phyloP scores from a whole-genome alignment of 2,797 vertebrate species.

The Mallotus villosus region DNA sequence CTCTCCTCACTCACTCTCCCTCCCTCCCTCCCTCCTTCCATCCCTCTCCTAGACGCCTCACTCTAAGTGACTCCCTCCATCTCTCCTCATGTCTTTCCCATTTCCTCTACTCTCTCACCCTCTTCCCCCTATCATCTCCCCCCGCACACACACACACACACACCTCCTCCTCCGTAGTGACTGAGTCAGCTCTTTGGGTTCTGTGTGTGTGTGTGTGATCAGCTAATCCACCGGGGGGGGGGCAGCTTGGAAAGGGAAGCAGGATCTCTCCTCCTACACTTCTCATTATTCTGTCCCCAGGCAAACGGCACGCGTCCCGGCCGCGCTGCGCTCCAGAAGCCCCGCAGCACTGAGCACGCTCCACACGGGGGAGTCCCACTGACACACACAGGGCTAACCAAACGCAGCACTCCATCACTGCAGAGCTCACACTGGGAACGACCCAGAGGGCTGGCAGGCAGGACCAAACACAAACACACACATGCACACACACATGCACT shows the following conservation, averaged over 20 bases:
- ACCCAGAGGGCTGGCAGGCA: conserved; percentile 3
- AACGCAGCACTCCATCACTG: conserved; percentile 43
- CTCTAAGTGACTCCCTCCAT: background rate
- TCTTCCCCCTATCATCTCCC: background rate
- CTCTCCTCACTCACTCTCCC: background rate
- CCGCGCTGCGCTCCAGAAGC: conserved; percentile 5
- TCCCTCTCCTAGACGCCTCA: background rate
- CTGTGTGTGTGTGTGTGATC: conserved; percentile 14
- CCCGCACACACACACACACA: background rate
- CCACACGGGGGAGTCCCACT: conserved; percentile 42
- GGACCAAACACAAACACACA: background rate
- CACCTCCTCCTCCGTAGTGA: conserved; percentile 9
- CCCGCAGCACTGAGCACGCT: conserved; percentile 32
- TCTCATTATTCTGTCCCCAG: conserved; percentile 55
- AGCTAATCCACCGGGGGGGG: conserved; percentile 35
- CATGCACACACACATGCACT: too few species aligned
- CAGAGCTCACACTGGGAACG: conserved; percentile 32
- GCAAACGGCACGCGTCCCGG: conserved; percentile 14
- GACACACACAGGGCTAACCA: conserved; percentile 53
- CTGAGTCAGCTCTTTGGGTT: conserved; percentile 25
- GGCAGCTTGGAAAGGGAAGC: conserved; percentile 32
- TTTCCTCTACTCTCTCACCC: background rate
- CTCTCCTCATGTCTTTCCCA: background rate
- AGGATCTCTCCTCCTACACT: conserved; percentile 42
- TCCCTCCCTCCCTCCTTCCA: background rate